Base-by-base conservation (phyloP, 2,888 invertebrate species). In the Drosophila fungiperda region DNA sequence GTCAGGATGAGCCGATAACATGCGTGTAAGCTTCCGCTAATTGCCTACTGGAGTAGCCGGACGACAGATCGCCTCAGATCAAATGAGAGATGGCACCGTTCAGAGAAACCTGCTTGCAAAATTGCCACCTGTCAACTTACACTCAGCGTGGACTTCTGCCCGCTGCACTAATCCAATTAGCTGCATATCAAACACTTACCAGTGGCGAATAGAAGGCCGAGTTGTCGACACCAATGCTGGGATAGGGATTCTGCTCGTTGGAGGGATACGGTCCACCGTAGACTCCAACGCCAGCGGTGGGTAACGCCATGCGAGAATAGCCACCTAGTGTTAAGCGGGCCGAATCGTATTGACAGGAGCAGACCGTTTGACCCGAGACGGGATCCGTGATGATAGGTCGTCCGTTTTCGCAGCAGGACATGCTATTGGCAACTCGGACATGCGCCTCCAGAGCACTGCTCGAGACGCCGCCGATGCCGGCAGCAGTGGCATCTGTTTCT, bases 151-250 rank as follows among this genome's bases (percentile, higher is more conserved):
- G 78, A 89, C 76, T 87, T 81, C 66, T 78, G 75, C 69, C 53
- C 57, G 50, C 68, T 87, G 84, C 72, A 78, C 82, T 86, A 83
- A 87, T 82, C 88, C 88, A 90, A 89, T 89, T 87, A 89, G 53
- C 33, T n/a, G 4, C 40, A 36, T 38, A 55, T 48, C 45, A 4
- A 12, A 38, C 23, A 96, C 98, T 96, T 95, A 98, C 98, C 96
- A 98, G 93, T 78, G 98, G 98, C 76, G 98, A 97, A 94, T 98
- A 98, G 94, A 98, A 98, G 60, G 98, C 98, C 40, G 98, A 98
- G 91, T 98, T 98, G 93, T 98, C 98, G 88, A 97, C 97, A 66
- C 97, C 97, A 94, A 98, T 98, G 94, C 97, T 97, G 35, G 97
- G 97, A 92, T 98, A 98, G 42, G 98, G 97, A 92, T 97, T 97